These are phyloP conservation scores for Trachymyrmex cornetzi DNA, from an alignment of 1,140 invertebrate species.

Conservation along the genomic window DNA sequence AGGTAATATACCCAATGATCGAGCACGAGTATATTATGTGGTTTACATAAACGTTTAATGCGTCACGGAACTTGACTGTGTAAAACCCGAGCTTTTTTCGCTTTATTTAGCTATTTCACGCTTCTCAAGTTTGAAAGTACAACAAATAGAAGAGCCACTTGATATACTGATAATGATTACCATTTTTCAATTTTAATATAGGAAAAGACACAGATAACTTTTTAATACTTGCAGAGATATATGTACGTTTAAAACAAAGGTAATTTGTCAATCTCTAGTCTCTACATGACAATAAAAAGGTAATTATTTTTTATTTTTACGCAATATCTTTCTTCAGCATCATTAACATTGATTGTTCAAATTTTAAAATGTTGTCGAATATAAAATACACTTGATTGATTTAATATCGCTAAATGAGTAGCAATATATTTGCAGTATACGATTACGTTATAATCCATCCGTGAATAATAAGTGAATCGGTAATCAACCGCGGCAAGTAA, in stretches of 20 bases:
- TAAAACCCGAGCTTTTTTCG: not conserved
- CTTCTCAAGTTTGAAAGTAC: not conserved
- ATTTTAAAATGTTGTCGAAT: constrained; percentile 3
- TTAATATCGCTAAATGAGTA: constrained; percentile 13
- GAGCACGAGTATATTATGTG: constrained; percentile 36
- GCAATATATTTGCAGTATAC: constrained; percentile 1
- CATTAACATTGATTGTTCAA: not conserved
- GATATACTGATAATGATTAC: not conserved
- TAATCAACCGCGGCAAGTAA: constrained; percentile 51
- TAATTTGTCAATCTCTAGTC: not conserved
- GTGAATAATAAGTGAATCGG: constrained; percentile 53
- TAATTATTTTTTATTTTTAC: not conserved
- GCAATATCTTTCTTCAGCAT: not conserved
- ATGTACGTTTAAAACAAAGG: constrained; percentile 14
- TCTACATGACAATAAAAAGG: not conserved
- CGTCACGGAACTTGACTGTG: constrained; percentile 5
- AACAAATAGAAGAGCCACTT: not conserved
- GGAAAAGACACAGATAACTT: not conserved
- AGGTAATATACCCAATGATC: constrained; percentile 34
- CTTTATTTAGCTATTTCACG: constrained; percentile 14
- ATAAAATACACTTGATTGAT: constrained; percentile 34
- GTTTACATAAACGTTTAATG: constrained; percentile 56
- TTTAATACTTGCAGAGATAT: not conserved
- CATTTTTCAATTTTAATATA: not conserved
- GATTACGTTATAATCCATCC: constrained; percentile 40